Evolutionary conservation across 2,113 vertebrate genomes (phyloP).

Genomic region (Excalfactoria chinensis): DNA sequence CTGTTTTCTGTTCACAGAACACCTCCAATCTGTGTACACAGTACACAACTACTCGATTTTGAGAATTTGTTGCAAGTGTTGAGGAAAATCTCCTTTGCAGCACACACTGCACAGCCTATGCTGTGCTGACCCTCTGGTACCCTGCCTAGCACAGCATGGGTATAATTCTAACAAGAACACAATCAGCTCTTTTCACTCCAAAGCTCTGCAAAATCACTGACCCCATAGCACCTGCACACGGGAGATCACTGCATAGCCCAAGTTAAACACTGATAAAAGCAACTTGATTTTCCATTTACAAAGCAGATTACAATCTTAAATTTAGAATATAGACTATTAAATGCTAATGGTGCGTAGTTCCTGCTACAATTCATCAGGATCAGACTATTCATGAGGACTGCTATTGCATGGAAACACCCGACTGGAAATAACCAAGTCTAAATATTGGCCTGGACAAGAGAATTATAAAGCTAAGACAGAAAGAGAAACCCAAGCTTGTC

Average conservation of each 20-base stretch:
- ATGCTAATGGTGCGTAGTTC: neutral
- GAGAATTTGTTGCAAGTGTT: neutral
- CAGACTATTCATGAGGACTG: neutral
- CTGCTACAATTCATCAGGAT: neutral
- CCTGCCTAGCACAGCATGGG: neutral
- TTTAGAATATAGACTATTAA: neutral
- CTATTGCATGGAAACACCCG: neutral
- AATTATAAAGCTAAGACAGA: neutral
- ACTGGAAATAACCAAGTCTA: neutral
- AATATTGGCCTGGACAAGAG: neutral
- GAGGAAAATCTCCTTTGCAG: neutral
- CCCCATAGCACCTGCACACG: neutral
- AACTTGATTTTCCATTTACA: neutral
- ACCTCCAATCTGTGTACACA: neutral
- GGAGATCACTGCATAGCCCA: neutral
- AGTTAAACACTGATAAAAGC: neutral
- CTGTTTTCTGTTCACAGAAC: neutral
- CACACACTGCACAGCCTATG: neutral
- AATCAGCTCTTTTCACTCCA: neutral
- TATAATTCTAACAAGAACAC: neutral
- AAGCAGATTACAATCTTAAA: neutral
- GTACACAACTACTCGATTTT: neutral
- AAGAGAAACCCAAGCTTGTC: neutral
- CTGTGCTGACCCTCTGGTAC: neutral
- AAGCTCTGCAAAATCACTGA: neutral